These are phyloP conservation scores for Deroptyus accipitrinus DNA, from an alignment of 2,113 vertebrate species.

Conservation along the genomic window DNA sequence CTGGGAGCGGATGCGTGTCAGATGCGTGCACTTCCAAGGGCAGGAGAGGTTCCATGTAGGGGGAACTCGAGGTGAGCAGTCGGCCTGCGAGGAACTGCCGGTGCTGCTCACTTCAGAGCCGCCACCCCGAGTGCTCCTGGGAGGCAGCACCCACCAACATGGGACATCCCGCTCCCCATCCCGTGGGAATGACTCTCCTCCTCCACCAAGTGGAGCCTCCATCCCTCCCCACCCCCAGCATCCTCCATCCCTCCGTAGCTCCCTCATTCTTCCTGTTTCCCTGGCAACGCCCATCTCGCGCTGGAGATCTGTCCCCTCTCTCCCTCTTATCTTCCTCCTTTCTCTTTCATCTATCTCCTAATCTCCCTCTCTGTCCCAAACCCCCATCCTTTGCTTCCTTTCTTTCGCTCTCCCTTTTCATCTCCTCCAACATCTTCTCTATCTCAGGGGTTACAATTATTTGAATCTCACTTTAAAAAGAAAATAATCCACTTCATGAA, in stretches of 20 bases:
- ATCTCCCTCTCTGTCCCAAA: constrained; percentile 43
- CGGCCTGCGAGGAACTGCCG: background rate
- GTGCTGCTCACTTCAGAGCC: background rate
- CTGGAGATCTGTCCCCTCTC: constrained; percentile 54
- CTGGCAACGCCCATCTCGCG: constrained; percentile 74
- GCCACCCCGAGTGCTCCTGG: background rate
- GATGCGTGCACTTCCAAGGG: background rate
- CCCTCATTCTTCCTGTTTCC: constrained; percentile 76
- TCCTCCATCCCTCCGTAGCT: constrained; percentile 58
- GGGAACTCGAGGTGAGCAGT: background rate
- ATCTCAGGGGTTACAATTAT: constrained; percentile 51
- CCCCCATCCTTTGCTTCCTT: constrained; percentile 62
- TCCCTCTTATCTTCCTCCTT: constrained; percentile 70
- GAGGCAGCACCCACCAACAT: background rate
- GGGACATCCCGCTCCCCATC: background rate
- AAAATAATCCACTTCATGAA: background rate
- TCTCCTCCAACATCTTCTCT: constrained; percentile 51
- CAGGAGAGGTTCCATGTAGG: background rate
- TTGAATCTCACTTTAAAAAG: constrained; percentile 37
- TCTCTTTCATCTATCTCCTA: constrained; percentile 75
- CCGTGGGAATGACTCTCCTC: background rate
- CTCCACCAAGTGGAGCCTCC: background rate
- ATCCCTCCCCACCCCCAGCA: constrained; percentile 32
- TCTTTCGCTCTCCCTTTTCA: constrained; percentile 57
- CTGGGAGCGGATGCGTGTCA: background rate